A percentile compares a stretch with the other conserved stretches of the same genome.
Conservation (phyloP, 2,888 invertebrate species). For the Metallyticus violacea region DNA sequence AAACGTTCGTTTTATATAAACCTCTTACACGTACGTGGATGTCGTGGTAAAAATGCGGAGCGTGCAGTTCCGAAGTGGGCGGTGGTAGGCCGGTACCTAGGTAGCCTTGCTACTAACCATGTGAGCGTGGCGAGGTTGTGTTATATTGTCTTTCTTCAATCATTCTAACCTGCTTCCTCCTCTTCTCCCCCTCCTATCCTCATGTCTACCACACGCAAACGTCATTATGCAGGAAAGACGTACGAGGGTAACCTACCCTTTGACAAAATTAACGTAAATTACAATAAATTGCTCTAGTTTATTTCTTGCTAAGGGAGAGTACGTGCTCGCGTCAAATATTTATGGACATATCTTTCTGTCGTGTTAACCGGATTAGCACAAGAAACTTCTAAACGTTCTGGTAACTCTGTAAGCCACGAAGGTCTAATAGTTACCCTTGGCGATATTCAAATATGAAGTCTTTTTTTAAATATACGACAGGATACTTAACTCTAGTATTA, state of each 20-base stretch:
- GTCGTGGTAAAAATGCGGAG: neutral
- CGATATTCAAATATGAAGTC: neutral
- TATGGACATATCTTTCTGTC: neutral
- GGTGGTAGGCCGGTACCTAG: neutral
- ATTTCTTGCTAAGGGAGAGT: neutral
- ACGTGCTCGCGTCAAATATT: neutral
- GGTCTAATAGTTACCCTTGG: neutral
- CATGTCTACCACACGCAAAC: neutral
- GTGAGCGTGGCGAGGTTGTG: neutral
- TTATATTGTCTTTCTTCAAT: neutral
- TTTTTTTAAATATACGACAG: neutral
- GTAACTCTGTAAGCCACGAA: neutral
- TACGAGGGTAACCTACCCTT: neutral
- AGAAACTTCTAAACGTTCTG: neutral
- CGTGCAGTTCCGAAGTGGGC: neutral
- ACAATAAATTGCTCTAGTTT: neutral
- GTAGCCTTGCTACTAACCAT: neutral
- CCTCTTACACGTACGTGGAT: no score
- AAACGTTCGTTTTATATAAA: neutral
- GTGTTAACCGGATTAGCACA: no score
- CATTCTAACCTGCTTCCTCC: neutral
- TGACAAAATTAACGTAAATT: neutral
- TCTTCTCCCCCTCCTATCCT: neutral
- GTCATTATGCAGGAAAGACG: neutral
- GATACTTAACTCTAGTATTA: neutral